Evolutionary conservation across 2,888 invertebrate genomes (phyloP), one percentile per base, ranked within the genome.

Genomic region (Eurois occulta): DNA sequence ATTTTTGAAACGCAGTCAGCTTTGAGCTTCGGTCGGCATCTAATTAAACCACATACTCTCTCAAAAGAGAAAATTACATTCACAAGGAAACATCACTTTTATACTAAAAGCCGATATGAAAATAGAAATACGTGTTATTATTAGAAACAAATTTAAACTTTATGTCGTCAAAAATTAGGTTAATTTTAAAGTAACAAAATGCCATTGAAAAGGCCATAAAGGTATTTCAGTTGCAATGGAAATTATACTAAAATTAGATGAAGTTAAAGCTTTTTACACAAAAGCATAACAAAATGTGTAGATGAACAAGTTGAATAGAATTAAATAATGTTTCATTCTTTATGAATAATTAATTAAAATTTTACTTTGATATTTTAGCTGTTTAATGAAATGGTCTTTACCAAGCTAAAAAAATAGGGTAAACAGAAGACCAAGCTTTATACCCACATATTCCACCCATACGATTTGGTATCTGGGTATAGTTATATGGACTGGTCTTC

Each of bases 41-140:
- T 89, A 90, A 90, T 90, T 90, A 90, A 90, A 90, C 87, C 88
- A 81, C 84, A 85, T 72, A 82, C 81, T 81, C 81, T 84, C 80
- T 77, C 80, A 77, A 76, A 84, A 84, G 84, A 77, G 87, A 81
- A 85, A 80, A 81, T 85, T 87, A 86, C 76, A 84, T 85, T 81
- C 64, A 74, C 72, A 83, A 84, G 79, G 83, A 83, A 89, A 86
- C 78, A 78, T 72, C 80, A 83, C 75, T 90, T 86, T 83, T 80
- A 83, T 77, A 84, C 28, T 46, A 38, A 77, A 77, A 77, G 46
- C 55, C 21, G 65, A 77, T 78, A 72, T 65, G 52, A 43, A 75
- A 85, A 73, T 70, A 66, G 70, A 67, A 85, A 69, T 46, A 62
- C 35, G 52, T 52, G 60, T 38, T 68, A 16, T 18, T 38, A n/a